Evolutionary conservation across 1,140 invertebrate genomes (phyloP), one percentile per base, ranked within the genome.

Genomic region (Hestina assimilis): DNA sequence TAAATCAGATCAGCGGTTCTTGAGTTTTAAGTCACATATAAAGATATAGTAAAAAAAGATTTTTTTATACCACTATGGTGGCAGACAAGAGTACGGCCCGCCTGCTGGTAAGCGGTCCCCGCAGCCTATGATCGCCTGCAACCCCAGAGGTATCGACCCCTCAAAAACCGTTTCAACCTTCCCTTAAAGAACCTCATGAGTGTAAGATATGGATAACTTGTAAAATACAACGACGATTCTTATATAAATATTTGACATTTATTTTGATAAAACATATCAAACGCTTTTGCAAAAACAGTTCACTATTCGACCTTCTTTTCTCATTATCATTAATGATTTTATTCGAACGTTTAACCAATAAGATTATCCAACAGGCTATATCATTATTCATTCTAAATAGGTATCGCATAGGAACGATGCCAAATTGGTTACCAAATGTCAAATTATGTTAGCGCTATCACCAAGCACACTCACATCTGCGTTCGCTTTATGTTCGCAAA

Each of bases 311-410:
- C 28, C n/a, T 12, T 31, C 23, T 7, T 24, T 4, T 24, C n/a
- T n/a, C n/a, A 4, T 9, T 31, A 11, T 31, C 11, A 9, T 8
- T 31, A 11, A 2, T 11, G 1, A 31, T 12, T 11, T 12, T n/a
- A 4, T 20, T 33, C 17, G 28, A 33, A 12, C n/a, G 3, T 4
- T 33, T 47, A 33, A 20, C 17, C 45, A 21, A 33, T 21, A n/a
- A 31, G 12, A 14, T 48, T 48, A 35, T 9, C 29, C 26, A 23
- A 35, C 31, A 31, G 28, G 28, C 20, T 20, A 38, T n/a, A 8
- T 38, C n/a, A 38, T 46, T 46, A 31, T 46, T 46, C 4, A 20
- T 20, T 29, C 15, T 28, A 9, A 31, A 47, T 31, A 35, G 28
- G 2, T 28, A 2, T 48, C 15, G 24, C 24, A 9, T 4, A 7